Base-by-base conservation (phyloP, 2,888 invertebrate species). In the Leucophenga maculata region DNA sequence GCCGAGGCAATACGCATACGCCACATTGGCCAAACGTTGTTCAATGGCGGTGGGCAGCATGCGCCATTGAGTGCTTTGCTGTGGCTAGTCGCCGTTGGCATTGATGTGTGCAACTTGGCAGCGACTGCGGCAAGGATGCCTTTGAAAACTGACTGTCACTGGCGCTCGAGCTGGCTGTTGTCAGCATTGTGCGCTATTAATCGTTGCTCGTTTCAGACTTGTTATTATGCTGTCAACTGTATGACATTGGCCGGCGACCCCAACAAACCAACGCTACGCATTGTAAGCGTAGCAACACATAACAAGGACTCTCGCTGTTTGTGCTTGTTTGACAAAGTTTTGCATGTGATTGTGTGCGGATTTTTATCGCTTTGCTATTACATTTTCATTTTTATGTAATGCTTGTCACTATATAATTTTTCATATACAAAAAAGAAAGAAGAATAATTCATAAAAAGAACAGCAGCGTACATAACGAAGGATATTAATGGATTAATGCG, bases 401-500 rank as follows among this genome's bases (percentile, higher is more conserved):
- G 39, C 60, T 20, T 60, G 60, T 60, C 60, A 14, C 39, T 26
- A 60, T 60, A 39, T 60, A 60, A 18, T 60, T 26, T 22, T 26
- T 18, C 18, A 60, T 9, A 39, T 14, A 18, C 44, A 39, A 39
- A 60, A 60, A 60, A 44, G 13, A 18, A 44, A 60, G n/a, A 18
- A 44, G 44, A 60, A 60, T n/a, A 13, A 0, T 1, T 16, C 11
- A 39, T 3, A 14, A 22, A 55, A 22, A 55, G 20, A 55, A 11
- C 39, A 39, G 39, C 39, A 39, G 39, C 39, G 11, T 8, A 39
- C 8, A 9, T 3, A 1, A 14, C 18, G 22, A 8, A 55, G 69
- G 73, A 72, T 70, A 74, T 82, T 67, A 65, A 55, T 69, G 74
- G 71, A 72, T 79, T 81, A 81, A 78, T 81, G 71, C 72, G 62